These are phyloP conservation scores for Pissodes strobi DNA, from an alignment of 1,140 invertebrate genomes.

Conservation along the genomic window DNA sequence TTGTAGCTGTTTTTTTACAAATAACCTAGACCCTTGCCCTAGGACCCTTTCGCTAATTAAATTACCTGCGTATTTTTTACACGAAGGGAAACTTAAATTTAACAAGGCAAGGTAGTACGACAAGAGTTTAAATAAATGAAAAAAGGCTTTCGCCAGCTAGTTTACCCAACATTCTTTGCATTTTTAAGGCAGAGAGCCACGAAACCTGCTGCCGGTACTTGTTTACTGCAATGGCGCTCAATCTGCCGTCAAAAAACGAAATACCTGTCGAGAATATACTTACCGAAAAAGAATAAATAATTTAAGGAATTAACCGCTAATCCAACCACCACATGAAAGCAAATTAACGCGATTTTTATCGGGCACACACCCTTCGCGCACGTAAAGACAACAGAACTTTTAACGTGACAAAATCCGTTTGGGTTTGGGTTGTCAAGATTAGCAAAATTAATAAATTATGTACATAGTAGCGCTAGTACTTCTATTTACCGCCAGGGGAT, in stretches of 20 bases:
- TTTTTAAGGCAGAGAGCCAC: conserved; percentile 27
- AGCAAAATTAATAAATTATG: too few relatives aligned
- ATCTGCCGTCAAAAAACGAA: conserved; percentile 9
- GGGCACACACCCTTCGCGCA: conserved; percentile 45
- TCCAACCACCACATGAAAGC: conserved; percentile 39
- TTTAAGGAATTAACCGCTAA: conserved; percentile 24
- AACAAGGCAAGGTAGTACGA: too few relatives aligned
- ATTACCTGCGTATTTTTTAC: conserved; percentile 1
- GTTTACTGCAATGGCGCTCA: conserved; percentile 34
- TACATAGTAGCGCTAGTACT: too few relatives aligned
- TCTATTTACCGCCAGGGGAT: too few relatives aligned
- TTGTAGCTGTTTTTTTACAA: too few relatives aligned
- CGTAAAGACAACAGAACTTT: conserved; percentile 30
- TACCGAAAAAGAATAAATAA: conserved; percentile 33
- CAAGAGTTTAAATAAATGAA: not conserved
- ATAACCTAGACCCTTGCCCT: too few relatives aligned
- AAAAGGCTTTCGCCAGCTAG: not conserved
- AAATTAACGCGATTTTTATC: conserved; percentile 29
- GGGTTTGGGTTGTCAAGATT: too few relatives aligned
- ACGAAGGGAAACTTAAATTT: not conserved
- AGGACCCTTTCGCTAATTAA: conserved; percentile 6
- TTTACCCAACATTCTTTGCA: not conserved
- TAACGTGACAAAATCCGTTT: conserved; percentile 43
- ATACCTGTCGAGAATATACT: conserved; percentile 19
- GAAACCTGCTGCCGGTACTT: conserved; percentile 41